These are phyloP conservation scores for Sepiola atlantica DNA, from an alignment of 2,888 invertebrate genomes.

Conservation along the genomic window DNA sequence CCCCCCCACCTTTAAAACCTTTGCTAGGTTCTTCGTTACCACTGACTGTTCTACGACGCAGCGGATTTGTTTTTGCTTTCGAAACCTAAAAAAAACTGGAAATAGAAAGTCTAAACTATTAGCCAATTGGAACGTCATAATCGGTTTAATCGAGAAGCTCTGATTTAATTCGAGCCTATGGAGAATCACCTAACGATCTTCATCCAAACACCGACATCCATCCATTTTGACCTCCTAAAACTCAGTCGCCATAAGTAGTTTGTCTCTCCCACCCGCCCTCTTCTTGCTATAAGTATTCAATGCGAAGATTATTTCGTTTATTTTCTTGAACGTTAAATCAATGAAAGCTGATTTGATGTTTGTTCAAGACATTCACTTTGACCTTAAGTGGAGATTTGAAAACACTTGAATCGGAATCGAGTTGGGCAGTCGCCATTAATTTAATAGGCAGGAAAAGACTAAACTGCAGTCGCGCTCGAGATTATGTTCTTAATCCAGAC, in stretches of 20 bases:
- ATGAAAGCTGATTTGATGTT: constrained; percentile 8
- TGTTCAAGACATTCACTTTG: background rate
- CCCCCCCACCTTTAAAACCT: too few relatives aligned
- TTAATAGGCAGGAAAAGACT: background rate
- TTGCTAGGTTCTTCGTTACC: too few relatives aligned
- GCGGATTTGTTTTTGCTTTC: too few relatives aligned
- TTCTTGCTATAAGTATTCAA: background rate
- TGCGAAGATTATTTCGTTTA: background rate
- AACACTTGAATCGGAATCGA: background rate
- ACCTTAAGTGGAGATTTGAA: constrained; percentile 2
- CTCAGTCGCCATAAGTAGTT: background rate
- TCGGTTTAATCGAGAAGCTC: too few relatives aligned
- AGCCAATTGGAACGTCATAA: too few relatives aligned
- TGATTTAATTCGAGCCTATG: background rate
- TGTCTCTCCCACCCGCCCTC: background rate
- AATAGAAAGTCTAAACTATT: too few relatives aligned
- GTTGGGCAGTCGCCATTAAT: background rate
- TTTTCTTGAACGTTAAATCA: background rate
- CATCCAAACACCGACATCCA: background rate
- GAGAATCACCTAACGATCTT: background rate
- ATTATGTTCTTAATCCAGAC: background rate
- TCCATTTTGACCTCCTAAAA: background rate
- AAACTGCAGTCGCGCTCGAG: background rate
- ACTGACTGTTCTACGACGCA: too few relatives aligned
- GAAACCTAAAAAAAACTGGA: too few relatives aligned